Base-by-base conservation (phyloP, 2,113 vertebrate species). In the Centropus bengalensis region DNA sequence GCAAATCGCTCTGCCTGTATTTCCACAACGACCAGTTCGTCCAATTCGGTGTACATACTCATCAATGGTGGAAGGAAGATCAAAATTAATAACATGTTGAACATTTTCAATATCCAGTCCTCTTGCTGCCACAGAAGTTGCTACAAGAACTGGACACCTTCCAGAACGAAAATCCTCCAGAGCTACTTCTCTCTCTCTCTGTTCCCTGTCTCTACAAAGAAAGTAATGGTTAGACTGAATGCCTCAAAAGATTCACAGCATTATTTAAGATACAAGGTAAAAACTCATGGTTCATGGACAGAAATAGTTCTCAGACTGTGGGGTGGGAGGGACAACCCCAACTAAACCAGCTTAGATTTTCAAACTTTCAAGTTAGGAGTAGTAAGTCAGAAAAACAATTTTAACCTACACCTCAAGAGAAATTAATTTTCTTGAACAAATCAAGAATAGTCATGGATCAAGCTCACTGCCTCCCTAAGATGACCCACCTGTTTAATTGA, bases 11-110 rank as follows among this genome's bases (percentile, higher is more conserved):
- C 96, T 98, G 59, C 99, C 99, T 8, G 40, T 98, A 95, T 99
- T 99, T 26, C 99, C 99, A 60, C 99, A 99, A 49, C 99, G 99
- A 19, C 99, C 99, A 17, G 99, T 99, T 69, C 99, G 98, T 38
- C 99, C 99, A 58, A 99, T 99, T 36, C 99, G 98, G 93, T 99
- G 99, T 56, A 99, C 99, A 5, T 99, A 99, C 18, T 99, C 99
- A 6, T 99, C 99, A 14, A 99, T 98, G 77, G 95, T 97, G 51
- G 97, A 97, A 18, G 99, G 99, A 40, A 99, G 98, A 86, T 99
- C 99, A 95, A 98, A 99, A 97, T 99, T 99, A 73, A 99, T 98
- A 76, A 99, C 99, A 10, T 99, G 98, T 76, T 99, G 98, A 64
- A 99, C 99, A 1, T 99, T 99, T 92, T 99, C 98, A 64, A 99